phyloP scores from a whole-genome alignment of 2,113 vertebrate genomes.

The Cyprinodon tularosa region DNA sequence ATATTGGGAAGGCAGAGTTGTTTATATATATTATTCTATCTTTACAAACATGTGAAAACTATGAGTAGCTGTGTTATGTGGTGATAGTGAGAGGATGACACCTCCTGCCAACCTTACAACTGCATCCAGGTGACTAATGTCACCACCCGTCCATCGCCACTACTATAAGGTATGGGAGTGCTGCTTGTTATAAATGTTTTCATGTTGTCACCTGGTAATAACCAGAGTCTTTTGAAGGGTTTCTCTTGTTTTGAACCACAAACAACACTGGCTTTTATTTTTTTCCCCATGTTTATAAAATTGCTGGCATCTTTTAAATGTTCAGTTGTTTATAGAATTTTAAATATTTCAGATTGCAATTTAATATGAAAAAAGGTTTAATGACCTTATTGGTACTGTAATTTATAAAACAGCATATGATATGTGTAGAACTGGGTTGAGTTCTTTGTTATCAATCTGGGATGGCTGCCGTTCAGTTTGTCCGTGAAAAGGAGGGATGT shows the following conservation, averaged over 20 bases:
- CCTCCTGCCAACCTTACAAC: conserved; percentile 30
- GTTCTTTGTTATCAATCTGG: too few relatives aligned
- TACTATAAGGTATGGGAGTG: neutral
- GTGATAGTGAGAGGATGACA: conserved; percentile 23
- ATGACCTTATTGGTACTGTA: too few relatives aligned
- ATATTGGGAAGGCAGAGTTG: neutral
- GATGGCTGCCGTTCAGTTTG: too few relatives aligned
- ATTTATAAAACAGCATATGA: too few relatives aligned
- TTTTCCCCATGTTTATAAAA: neutral
- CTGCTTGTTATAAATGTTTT: conserved; percentile 3
- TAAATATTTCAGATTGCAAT: too few relatives aligned
- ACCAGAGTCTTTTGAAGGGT: neutral
- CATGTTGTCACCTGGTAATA: neutral
- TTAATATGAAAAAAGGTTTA: too few relatives aligned
- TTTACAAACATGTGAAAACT: neutral
- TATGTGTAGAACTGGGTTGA: too few relatives aligned
- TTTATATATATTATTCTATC: neutral
- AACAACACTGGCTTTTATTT: neutral
- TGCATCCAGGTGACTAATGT: conserved; percentile 35
- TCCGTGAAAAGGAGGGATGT: too few relatives aligned
- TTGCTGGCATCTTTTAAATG: neutral
- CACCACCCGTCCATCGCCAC: conserved; percentile 27
- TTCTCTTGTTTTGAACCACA: neutral
- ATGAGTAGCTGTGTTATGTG: neutral
- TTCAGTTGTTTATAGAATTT: neutral